Evolutionary conservation across 1,140 invertebrate genomes (phyloP), one percentile per base, ranked within the genome.

Genomic region (Tenebrio molitor): DNA sequence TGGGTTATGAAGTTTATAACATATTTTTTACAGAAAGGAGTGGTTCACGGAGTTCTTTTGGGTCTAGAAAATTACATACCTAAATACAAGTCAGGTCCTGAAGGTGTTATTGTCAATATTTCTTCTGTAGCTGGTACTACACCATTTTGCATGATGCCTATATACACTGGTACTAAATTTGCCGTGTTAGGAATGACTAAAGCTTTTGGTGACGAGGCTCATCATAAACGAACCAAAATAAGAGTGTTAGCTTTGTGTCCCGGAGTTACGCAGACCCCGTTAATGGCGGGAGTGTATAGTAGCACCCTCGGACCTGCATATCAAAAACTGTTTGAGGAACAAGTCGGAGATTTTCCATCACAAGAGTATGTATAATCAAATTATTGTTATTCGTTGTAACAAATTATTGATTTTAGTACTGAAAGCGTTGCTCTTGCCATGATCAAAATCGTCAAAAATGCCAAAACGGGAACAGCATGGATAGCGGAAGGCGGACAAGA

Each of bases 191-290:
- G 78, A 29, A 25, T 77, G 15, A 76, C 69, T 2, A 70, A 69
- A 25, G 33, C 70, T 1, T 75, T 74, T 34, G 78, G 78, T 5
- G 21, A 36, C 7, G 14, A 65, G n/a, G 12, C 44, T 1, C 72
- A 75, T 17, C 77, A 78, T 42, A 64, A 79, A 4, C 62, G 72
- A 25, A 79, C 78, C 3, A 81, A 81, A 66, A 79, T 84, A 1
- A 75, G 74, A 71, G 77, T 81, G 5, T 16, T 83, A 3, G 72
- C 77, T 1, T 74, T 84, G 10, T 83, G 81, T 74, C 83, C 82
- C 8, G 81, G 82, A 15, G 46, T 75, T 1, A 82, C 81, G 2
- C 68, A 74, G 5, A 78, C 77, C 10, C 42, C 73, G 1, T 34
- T 80, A 19, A 67, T 76, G 19, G 19, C 25, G 14, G 53, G 21